These are phyloP conservation scores for Prinia subflava DNA, from an alignment of 2,113 vertebrate species.

Conservation along the genomic window DNA sequence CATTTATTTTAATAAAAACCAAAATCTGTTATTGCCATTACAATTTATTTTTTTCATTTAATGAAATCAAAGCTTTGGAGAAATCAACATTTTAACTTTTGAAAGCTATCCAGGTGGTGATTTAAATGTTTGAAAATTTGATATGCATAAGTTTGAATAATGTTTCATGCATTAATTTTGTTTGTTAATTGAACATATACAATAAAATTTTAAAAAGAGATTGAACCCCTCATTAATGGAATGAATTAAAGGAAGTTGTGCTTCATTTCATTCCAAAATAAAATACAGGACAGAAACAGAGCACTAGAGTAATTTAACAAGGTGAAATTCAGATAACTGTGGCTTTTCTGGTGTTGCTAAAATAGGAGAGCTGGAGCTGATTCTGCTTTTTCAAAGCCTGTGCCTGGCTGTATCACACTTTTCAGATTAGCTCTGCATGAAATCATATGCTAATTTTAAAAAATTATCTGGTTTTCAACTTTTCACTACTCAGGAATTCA, in stretches of 20 bases:
- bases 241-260: background rate
- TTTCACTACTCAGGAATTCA: background rate
- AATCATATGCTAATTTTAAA: background rate
- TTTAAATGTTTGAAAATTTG: background rate
- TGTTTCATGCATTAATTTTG: background rate
- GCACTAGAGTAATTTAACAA: background rate
- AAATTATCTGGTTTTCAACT: background rate
- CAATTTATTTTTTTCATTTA: background rate
- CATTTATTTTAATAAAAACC: background rate
- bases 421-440: background rate
- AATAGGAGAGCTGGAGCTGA: background rate
- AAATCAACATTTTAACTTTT: background rate
- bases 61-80: background rate
- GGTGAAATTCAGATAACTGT: background rate
- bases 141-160: background rate
- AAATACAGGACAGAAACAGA: background rate
- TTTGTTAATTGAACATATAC: background rate
- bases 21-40: background rate
- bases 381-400: background rate
- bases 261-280: background rate
- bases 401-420: background rate
- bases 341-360: background rate
- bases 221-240: background rate
- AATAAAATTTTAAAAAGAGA: background rate
- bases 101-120: background rate